Base-by-base conservation (phyloP, 64 coral and sea anemone species). In the Catalaphyllia jardinei region DNA sequence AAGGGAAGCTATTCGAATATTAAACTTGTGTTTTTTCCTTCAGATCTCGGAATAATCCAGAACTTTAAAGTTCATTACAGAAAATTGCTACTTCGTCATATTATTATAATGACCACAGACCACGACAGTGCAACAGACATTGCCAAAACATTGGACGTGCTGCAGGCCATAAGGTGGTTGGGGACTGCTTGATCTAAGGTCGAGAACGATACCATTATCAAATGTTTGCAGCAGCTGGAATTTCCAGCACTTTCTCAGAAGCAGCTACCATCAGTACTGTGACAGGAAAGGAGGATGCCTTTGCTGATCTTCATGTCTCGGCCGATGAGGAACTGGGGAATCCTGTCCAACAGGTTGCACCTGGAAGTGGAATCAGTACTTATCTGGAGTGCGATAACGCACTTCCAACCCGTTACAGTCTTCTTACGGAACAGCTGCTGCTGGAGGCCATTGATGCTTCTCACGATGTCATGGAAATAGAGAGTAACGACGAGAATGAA, bases 21-120 rank as follows among this genome's bases (percentile, higher is more conserved):
- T 19, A 91, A 91, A 62, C 46, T 82, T n/a, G 35, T 80, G 71
- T 90, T 90, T 90, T 91, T 76, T 86, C 82, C 90, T 86, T 51
- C 86, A 77, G 89, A 91, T 67, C 65, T 82, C 52, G 77, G 88
- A 72, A 81, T 88, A 46, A 88, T 77, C 59, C 76, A 79, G 19
- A 90, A 90, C 72, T 71, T 71, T 29, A 90, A 90, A 83, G 60
- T 91, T 69, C 79, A 90, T 79, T 81, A 79, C 77, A 71, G 29
- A 82, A 90, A 82, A 31, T 51, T 22, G 8, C 57, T 91, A 20
- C 89, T 91, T 18, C 69, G 89, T 75, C 77, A 76, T 61, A 75
- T 89, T 31, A 78, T 65, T 76, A 74, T 72, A 31, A 92, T 86
- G 73, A 59, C 60, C 38, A 71, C 89, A 92, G 84, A 51, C 62